These are phyloP conservation scores for Heterotilapia buettikoferi DNA, from an alignment of 2,113 vertebrate genomes.

Conservation along the genomic window DNA sequence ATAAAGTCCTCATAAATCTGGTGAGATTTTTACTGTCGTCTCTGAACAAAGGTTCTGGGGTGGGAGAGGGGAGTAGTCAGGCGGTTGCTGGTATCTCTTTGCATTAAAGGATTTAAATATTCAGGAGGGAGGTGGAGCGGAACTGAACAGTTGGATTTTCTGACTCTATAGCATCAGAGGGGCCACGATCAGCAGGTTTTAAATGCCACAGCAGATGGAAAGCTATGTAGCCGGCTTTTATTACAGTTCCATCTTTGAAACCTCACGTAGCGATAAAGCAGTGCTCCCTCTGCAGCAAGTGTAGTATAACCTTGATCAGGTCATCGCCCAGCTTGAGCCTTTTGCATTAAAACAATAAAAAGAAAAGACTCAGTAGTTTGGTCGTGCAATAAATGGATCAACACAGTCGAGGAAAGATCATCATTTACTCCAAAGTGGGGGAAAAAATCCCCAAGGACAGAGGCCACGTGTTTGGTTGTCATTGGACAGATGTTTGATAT, in stretches of 20 bases:
- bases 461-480: background rate
- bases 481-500: slow-evolving; percentile 18
- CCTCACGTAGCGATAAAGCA: background rate
- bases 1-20: slow-evolving; percentile 26
- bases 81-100: background rate
- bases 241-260: slow-evolving; percentile 14
- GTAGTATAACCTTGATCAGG: background rate
- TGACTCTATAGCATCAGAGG: background rate
- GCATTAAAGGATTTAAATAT: slow-evolving; percentile 55
- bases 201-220: slow-evolving; percentile 57
- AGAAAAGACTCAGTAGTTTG: background rate
- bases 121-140: slow-evolving; percentile 16
- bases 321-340: background rate
- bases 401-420: background rate
- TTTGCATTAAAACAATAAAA: background rate
- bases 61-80: background rate
- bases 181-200: slow-evolving; percentile 40
- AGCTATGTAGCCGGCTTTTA: slow-evolving; percentile 14
- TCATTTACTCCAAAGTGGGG: background rate
- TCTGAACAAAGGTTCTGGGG: background rate
- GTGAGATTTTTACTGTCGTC: background rate
- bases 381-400: background rate
- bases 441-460: background rate
- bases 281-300: background rate
- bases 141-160: slow-evolving; percentile 36